phyloP scores from a whole-genome alignment of 2,888 invertebrate species.

The Lasioglossum malachurum region DNA sequence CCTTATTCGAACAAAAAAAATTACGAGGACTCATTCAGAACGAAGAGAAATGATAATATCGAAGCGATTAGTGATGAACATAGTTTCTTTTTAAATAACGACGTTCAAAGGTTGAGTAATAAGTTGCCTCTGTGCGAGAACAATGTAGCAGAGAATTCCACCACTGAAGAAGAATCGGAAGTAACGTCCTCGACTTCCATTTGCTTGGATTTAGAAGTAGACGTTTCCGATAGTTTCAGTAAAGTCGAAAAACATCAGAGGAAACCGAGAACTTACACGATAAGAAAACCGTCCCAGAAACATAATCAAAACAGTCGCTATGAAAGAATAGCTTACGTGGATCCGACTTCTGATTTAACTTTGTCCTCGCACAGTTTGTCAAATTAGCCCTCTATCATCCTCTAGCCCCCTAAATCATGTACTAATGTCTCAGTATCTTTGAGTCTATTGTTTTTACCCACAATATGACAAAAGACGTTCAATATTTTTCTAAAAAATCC shows the following conservation, averaged over 20 bases:
- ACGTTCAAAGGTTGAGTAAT: neutral
- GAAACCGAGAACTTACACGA: conserved; percentile 45
- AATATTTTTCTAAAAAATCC: neutral
- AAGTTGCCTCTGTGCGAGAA: neutral
- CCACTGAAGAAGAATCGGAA: neutral
- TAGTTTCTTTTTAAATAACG: neutral
- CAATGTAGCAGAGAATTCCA: neutral
- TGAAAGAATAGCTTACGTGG: conserved; percentile 14
- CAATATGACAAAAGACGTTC: too few relatives aligned
- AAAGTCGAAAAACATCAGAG: conserved; percentile 22
- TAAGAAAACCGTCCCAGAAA: conserved; percentile 12
- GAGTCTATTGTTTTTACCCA: neutral
- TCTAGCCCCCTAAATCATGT: too few relatives aligned
- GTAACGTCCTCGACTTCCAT: conserved; percentile 13
- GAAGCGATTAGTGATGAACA: neutral
- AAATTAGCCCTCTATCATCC: neutral
- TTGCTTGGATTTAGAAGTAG: conserved; percentile 22
- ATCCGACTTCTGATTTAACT: conserved; percentile 21
- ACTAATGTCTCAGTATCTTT: neutral
- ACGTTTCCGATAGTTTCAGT: neutral
- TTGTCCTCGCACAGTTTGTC: conserved; percentile 30
- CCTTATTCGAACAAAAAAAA: neutral
- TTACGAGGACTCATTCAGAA: neutral
- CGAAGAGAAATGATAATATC: neutral
- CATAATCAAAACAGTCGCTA: neutral